Evolutionary conservation across 1,140 invertebrate species (phyloP).

Genomic region (Anagrus nilaparvatae): DNA sequence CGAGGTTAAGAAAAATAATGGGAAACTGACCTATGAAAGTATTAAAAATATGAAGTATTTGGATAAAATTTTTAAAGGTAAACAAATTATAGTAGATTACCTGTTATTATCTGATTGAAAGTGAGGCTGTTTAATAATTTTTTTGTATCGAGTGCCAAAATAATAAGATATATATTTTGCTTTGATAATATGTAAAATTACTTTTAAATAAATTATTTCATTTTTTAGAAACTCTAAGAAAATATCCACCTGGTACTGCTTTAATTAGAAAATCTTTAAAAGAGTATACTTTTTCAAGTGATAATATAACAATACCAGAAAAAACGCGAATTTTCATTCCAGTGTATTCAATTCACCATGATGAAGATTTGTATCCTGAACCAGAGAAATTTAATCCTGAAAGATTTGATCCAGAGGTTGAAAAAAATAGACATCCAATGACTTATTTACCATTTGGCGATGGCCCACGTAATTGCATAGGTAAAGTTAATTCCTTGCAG

Average conservation of each 20-base stretch:
- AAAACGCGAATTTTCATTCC: slow-evolving; percentile 44
- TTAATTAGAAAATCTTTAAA: slow-evolving; percentile 42
- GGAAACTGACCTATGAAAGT: slow-evolving; percentile 44
- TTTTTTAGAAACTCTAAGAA: slow-evolving; percentile 47
- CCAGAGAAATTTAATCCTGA: slow-evolving; percentile 59
- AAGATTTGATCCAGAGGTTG: slow-evolving; percentile 46
- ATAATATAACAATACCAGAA: slow-evolving; percentile 38
- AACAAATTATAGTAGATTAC: slow-evolving; percentile 27
- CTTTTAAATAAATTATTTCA: slow-evolving; percentile 21
- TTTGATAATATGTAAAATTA: too few relatives aligned
- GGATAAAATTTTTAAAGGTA: slow-evolving; percentile 46
- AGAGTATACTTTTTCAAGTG: slow-evolving; percentile 43
- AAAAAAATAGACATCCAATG: slow-evolving; percentile 26
- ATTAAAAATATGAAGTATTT: slow-evolving; percentile 37
- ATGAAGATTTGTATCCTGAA: slow-evolving; percentile 51
- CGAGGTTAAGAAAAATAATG: slow-evolving; percentile 38
- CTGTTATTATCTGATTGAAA: slow-evolving; percentile 40
- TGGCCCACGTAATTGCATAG: slow-evolving; percentile 45
- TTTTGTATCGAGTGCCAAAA: too few relatives aligned
- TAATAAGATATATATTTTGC: slow-evolving; percentile 16
- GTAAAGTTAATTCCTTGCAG: slow-evolving; percentile 27
- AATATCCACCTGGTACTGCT: slow-evolving; percentile 45
- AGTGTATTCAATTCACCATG: slow-evolving; percentile 49
- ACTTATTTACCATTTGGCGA: slow-evolving; percentile 48
- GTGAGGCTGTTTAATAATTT: too few relatives aligned